Evolutionary conservation across 2,113 vertebrate species (phyloP).

Genomic region (Suricata suricatta): DNA sequence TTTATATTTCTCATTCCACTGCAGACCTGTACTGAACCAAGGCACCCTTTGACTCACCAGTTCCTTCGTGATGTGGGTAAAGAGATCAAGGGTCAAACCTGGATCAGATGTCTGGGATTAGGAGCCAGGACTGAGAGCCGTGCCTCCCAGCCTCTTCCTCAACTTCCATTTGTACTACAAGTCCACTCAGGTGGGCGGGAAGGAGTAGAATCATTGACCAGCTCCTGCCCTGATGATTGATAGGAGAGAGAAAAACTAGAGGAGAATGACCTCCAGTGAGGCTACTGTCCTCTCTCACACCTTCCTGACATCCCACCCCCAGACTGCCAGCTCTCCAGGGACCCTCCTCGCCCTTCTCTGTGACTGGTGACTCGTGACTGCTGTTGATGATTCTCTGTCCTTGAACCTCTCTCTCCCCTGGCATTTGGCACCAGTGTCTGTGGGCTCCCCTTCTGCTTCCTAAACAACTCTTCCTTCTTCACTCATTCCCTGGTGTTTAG

Average conservation of each 20-base stretch:
- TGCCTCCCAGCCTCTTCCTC: neutral
- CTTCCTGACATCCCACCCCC: neutral
- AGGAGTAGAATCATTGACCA: too few species aligned
- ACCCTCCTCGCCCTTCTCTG: neutral
- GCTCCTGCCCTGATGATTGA: neutral
- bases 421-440: rapidly evolving
- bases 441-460: neutral
- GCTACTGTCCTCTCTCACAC: neutral
- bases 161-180: neutral
- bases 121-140: neutral
- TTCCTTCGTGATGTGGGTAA: neutral
- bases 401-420: neutral
- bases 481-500: neutral
- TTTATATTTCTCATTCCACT: neutral
- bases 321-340: neutral
- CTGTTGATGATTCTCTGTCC: neutral
- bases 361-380: too few species aligned
- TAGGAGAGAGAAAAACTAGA: neutral
- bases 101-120: neutral
- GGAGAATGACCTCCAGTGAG: neutral
- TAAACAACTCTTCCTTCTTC: neutral
- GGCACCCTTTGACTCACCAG: neutral
- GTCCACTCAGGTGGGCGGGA: neutral
- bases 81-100: neutral
- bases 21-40: neutral